These are phyloP conservation scores for Lacerta viridis DNA, from an alignment of 2,797 vertebrate genomes.

Conservation along the genomic window DNA sequence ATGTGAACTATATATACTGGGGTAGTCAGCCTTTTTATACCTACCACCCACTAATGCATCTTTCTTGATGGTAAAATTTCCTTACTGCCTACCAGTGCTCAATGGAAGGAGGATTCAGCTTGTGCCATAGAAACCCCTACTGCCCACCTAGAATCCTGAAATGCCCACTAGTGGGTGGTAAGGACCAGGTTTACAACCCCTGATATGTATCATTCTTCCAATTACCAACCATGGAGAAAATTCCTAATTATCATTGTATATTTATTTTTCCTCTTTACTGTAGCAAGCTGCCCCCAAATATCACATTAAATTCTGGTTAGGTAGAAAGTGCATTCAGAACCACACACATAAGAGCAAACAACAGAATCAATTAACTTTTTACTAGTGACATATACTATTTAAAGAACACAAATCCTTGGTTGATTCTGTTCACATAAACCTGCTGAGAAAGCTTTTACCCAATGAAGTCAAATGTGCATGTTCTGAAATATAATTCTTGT, in stretches of 20 bases:
- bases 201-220: not conserved
- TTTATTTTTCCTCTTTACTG: constrained; percentile 13
- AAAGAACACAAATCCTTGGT: not conserved
- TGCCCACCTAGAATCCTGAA: too few species aligned
- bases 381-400: not conserved
- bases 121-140: too few species aligned
- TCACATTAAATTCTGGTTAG: not conserved
- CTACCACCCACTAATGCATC: too few species aligned
- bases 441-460: not conserved
- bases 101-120: too few species aligned
- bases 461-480: constrained; percentile 23
- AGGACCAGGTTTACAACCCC: too few species aligned
- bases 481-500: constrained; percentile 7
- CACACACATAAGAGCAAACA: not conserved
- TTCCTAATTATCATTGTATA: not conserved
- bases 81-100: too few species aligned
- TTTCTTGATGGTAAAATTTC: too few species aligned
- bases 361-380: not conserved
- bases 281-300: not conserved
- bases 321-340: not conserved
- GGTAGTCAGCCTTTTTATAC: too few species aligned
- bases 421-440: not conserved
- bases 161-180: too few species aligned
- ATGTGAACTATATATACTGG: not conserved
- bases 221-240: not conserved